A percentile compares a stretch with the other conserved stretches of the same genome.
Evolutionary conservation across 2,113 vertebrate genomes (phyloP).

Genomic region (Neoarius graeffei): DNA sequence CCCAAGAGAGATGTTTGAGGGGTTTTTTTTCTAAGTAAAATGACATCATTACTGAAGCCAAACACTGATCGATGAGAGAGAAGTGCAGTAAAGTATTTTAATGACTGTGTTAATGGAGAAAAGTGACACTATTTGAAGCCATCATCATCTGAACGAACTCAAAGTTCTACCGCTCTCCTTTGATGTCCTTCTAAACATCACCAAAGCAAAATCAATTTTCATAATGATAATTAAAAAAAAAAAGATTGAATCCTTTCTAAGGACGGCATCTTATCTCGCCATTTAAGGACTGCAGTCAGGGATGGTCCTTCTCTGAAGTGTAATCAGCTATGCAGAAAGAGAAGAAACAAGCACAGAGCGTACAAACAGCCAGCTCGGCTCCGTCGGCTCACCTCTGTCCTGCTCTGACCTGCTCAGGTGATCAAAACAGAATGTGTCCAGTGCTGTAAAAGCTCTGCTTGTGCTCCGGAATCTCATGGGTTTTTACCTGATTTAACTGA

Average conservation of each 20-base stretch:
- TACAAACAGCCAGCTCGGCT: constrained; percentile 24
- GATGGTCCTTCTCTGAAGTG: constrained; percentile 48
- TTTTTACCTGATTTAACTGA: constrained; percentile 43
- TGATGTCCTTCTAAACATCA: constrained; percentile 58
- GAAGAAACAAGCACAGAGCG: constrained; percentile 33
- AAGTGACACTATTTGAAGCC: constrained; percentile 59
- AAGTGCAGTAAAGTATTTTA: background rate
- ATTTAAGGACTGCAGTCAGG: constrained; percentile 29
- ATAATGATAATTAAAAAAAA: constrained; percentile 39
- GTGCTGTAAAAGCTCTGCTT: background rate
- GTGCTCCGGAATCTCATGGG: constrained; percentile 29
- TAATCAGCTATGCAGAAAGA: constrained; percentile 43
- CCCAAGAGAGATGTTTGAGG: background rate
- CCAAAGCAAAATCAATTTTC: constrained; percentile 44
- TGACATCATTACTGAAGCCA: background rate
- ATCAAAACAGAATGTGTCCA: constrained; percentile 29
- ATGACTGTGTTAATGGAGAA: background rate
- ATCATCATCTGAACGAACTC: constrained; percentile 36
- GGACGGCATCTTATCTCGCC: constrained; percentile 43
- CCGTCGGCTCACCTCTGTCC: constrained; percentile 29
- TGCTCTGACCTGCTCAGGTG: constrained; percentile 32
- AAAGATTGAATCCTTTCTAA: constrained; percentile 66
- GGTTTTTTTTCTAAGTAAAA: background rate
- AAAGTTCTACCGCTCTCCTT: constrained; percentile 54
- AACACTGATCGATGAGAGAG: background rate